phyloP scores from a whole-genome alignment of 2,888 invertebrate species.

The Aphelenchoides bicaudatus region DNA sequence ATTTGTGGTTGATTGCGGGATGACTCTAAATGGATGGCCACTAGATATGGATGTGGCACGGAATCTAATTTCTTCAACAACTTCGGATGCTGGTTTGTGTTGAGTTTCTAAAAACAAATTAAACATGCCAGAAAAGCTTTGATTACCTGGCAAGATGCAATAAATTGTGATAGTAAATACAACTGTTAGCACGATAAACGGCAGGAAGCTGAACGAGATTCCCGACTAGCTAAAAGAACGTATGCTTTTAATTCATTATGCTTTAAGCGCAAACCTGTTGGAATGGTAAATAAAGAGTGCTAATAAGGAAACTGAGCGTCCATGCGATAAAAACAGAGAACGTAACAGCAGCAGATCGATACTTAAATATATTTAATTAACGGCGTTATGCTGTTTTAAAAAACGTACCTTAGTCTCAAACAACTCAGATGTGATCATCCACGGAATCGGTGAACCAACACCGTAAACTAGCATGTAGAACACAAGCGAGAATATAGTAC shows the following conservation, averaged over 20 bases:
- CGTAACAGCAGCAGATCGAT: constrained; percentile 55
- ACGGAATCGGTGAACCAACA: constrained; percentile 58
- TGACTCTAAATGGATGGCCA: constrained; percentile 25
- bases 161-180: constrained; percentile 46
- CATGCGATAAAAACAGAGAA: constrained; percentile 57
- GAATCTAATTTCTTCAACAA: constrained; percentile 31
- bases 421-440: constrained; percentile 59
- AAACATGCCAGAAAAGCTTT: constrained; percentile 13
- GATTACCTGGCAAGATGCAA: constrained; percentile 48
- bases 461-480: constrained; percentile 60
- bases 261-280: constrained; percentile 45
- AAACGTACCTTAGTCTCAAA: constrained; percentile 51
- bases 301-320: constrained; percentile 54
- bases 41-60: constrained; percentile 29
- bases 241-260: not conserved
- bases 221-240: constrained; percentile 49
- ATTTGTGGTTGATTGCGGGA: constrained; percentile 11
- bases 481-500: constrained; percentile 51
- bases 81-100: constrained; percentile 33
- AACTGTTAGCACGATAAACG: constrained; percentile 61
- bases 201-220: constrained; percentile 61
- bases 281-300: constrained; percentile 58
- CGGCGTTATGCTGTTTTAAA: not conserved
- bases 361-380: no score
- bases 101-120: constrained; percentile 29